These are phyloP conservation scores for Stichodactyla helianthus DNA, from an alignment of 64 coral and sea anemone species.

Conservation along the genomic window DNA sequence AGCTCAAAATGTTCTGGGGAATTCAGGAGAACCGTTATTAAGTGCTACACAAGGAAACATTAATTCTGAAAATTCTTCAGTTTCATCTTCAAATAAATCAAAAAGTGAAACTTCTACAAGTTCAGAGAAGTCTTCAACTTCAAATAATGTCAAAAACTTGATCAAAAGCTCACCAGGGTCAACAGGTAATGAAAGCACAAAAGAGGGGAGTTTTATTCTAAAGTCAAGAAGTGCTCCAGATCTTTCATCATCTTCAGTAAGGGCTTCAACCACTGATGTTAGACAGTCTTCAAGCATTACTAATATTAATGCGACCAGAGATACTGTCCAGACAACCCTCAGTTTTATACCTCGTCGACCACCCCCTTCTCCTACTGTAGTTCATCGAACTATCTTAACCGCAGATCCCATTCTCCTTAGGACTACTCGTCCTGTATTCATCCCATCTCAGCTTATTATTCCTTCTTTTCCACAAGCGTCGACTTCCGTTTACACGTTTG, in stretches of 20 bases:
- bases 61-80: background rate
- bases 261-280: background rate
- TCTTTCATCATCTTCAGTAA: background rate
- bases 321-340: background rate
- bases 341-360: constrained; percentile 31
- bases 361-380: constrained; percentile 52
- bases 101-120: background rate
- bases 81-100: background rate
- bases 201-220: background rate
- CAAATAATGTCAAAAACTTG: background rate
- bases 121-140: background rate
- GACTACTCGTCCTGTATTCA: constrained; percentile 8
- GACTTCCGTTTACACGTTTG: background rate
- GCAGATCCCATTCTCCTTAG: constrained; percentile 40
- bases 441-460: constrained; percentile 23
- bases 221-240: background rate
- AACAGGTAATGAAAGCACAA: background rate
- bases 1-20: background rate
- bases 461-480: constrained; percentile 17
- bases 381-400: constrained; percentile 71
- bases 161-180: background rate
- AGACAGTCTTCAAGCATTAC: background rate
- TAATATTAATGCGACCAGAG: background rate
- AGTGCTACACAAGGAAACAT: background rate
- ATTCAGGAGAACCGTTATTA: background rate